Percentiles rank a stretch among this genome's conserved stretches.
Evolutionary conservation across 1,140 invertebrate species (phyloP).

Genomic region (Rhizoglyphus robini): DNA sequence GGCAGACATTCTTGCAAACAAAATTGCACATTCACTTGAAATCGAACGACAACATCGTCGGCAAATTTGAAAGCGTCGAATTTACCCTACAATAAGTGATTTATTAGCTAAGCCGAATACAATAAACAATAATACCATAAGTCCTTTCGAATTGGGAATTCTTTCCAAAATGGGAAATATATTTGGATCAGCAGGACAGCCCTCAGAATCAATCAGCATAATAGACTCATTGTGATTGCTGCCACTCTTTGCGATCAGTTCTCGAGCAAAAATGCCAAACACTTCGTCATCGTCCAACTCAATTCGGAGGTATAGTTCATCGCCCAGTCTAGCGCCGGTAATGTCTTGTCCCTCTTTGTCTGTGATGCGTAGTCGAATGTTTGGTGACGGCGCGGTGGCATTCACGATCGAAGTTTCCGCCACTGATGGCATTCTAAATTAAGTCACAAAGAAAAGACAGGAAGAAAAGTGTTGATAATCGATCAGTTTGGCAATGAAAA

Average conservation of each 20-base stretch:
- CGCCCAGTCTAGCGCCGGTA: constrained; percentile 32
- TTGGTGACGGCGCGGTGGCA: constrained; percentile 33
- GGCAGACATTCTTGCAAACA: constrained; percentile 45
- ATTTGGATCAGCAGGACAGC: constrained; percentile 40
- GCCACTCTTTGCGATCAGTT: constrained; percentile 41
- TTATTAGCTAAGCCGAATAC: neutral
- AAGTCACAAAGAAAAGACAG: neutral
- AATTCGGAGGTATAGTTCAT: constrained; percentile 32
- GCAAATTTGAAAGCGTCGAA: constrained; percentile 58
- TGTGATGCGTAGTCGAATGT: constrained; percentile 33
- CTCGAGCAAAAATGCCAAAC: constrained; percentile 41
- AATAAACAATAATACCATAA: constrained; percentile 21
- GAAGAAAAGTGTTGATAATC: neutral
- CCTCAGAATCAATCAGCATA: constrained; percentile 36
- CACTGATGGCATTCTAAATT: constrained; percentile 14
- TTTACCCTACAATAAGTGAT: constrained; percentile 29
- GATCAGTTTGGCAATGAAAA: neutral
- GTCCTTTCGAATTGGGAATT: constrained; percentile 31
- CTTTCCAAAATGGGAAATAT: constrained; percentile 41
- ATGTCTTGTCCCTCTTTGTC: constrained; percentile 32
- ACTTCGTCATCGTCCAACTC: constrained; percentile 36
- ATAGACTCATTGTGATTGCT: constrained; percentile 37
- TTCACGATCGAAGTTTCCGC: constrained; percentile 31
- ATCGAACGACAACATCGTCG: constrained; percentile 48
- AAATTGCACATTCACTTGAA: constrained; percentile 52